phyloP scores from a whole-genome alignment of 1,140 invertebrate species.

The Philaenus spumarius region DNA sequence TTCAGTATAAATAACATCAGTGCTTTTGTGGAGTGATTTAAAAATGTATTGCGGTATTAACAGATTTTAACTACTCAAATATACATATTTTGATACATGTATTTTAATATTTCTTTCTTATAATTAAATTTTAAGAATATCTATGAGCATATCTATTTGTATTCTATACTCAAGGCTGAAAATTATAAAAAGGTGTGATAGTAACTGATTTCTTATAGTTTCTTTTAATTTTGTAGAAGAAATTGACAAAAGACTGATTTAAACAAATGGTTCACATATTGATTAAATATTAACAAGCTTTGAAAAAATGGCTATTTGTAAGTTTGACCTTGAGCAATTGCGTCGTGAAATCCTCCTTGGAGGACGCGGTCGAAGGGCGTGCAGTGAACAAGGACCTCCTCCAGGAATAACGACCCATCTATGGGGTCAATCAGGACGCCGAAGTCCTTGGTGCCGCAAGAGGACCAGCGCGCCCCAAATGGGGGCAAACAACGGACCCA shows the following conservation, averaged over 20 bases:
- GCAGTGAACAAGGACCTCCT: constrained; percentile 29
- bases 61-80: no score
- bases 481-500: constrained; percentile 21
- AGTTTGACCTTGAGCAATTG: constrained; percentile 30
- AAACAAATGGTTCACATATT: background rate
- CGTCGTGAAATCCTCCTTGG: constrained; percentile 29
- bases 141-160: no score
- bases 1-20: no score
- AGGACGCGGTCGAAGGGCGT: constrained; percentile 26
- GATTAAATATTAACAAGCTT: background rate
- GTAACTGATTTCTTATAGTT: no score
- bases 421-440: constrained; percentile 27
- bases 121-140: no score
- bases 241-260: background rate
- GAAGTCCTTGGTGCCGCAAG: constrained; percentile 31
- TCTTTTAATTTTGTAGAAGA: no score
- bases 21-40: no score
- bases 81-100: no score
- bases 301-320: constrained; percentile 7
- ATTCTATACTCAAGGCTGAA: no score
- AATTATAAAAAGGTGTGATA: no score
- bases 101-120: no score
- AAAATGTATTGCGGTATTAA: no score
- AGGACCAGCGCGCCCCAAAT: constrained; percentile 33
- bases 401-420: constrained; percentile 25